Percentiles rank a stretch among this genome's conserved stretches.
phyloP scores from a whole-genome alignment of 2,113 vertebrate genomes.

The Pionites leucogaster region DNA sequence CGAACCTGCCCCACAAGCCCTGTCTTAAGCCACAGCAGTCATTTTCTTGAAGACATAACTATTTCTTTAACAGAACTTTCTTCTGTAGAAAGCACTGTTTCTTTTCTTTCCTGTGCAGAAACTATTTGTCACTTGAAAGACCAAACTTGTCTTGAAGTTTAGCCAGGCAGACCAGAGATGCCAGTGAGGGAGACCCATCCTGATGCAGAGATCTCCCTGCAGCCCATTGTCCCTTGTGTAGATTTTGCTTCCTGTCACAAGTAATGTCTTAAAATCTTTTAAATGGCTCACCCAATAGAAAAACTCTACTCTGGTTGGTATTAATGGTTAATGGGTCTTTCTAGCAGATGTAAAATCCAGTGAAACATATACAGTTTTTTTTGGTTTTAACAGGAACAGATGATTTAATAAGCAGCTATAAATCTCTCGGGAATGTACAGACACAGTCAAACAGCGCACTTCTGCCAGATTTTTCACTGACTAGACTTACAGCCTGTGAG shows the following conservation, averaged over 20 bases:
- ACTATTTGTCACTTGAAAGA: neutral
- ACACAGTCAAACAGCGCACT: conserved; percentile 17
- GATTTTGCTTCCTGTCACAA: neutral
- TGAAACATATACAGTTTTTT: conserved; percentile 27
- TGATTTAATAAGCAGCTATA: conserved; percentile 61
- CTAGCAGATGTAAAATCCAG: conserved; percentile 30
- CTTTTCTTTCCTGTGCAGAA: neutral
- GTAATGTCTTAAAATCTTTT: neutral
- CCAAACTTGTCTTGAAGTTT: neutral
- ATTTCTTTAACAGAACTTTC: neutral
- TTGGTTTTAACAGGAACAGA: conserved; percentile 44
- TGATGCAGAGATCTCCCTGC: neutral
- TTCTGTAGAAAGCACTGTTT: neutral
- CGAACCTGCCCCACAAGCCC: neutral
- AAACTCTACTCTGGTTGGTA: neutral
- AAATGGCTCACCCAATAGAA: neutral
- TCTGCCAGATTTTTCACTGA: conserved; percentile 47
- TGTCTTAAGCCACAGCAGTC: neutral
- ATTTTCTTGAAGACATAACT: neutral
- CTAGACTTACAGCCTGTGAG: conserved; percentile 30
- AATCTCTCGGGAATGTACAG: conserved; percentile 49
- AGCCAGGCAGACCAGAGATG: neutral
- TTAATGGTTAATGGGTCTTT: neutral
- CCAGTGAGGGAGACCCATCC: neutral
- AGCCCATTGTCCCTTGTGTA: neutral